Base-by-base conservation (phyloP, 2,797 vertebrate species). In the Leptatherina wallacei region DNA sequence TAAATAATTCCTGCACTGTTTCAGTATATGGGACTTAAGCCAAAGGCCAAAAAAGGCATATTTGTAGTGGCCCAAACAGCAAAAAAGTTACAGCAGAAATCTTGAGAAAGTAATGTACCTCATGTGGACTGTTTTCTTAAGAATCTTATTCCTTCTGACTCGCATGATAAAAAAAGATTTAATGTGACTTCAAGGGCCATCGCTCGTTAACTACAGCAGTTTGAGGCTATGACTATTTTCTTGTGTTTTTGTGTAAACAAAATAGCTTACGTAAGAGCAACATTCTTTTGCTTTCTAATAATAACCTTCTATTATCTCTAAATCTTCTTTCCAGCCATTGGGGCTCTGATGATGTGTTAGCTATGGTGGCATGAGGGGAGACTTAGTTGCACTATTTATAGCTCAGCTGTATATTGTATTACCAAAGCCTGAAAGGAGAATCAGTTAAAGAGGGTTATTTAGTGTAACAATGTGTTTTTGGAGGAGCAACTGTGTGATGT, bases 1-100 rank as follows among this genome's bases (percentile, higher is more conserved):
- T 80, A 69, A 87, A 89, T 85, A 87, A 87, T 88, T 64, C 44
- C 22, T 75, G 40, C 74, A 71, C 78, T 81, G 81, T 87, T 90
- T 82, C 84, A 84, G 85, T 88, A 89, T 77, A 85, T 71, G 79
- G 88, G 84, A 83, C 72, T 56, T 6, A 6, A 29, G 81, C 88
- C 89, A 88, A 77, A 77, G 66, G 27, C 14, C 36, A 35, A 14
- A 36, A 47, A 49, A 36, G 32, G 38, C 62, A 65, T 69, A 78
- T 83, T 87, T 80, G 61, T 65, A 57, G 83, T 61, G 54, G 56
- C 66, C 66, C 64, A 78, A 59, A 33, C 32, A n/a, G 73, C 2
- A 3, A 73, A 44, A 38, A 70, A 70, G 66, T 71, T 70, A 42
- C 58, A 75, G 49, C 16, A 4, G 61, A 81, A 84, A 77, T 42